phyloP scores from a whole-genome alignment of 2,113 vertebrate genomes.

The Porphyrio hochstetteri region DNA sequence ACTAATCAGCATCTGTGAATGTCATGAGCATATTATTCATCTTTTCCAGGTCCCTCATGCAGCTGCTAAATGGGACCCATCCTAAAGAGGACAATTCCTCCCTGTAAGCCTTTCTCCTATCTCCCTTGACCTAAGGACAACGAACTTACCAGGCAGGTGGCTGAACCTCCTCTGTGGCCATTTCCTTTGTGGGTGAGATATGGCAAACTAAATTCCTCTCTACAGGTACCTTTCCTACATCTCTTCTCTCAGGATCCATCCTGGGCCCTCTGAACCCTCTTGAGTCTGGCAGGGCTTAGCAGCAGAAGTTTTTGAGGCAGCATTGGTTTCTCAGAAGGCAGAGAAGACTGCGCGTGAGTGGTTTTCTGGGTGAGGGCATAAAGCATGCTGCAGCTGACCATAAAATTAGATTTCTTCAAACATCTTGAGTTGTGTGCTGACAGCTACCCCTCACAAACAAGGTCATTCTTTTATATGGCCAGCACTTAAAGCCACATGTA shows the following conservation, averaged over 20 bases:
- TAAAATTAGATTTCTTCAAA: background rate
- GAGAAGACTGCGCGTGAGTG: accelerated
- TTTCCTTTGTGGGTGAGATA: background rate
- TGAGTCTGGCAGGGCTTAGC: background rate
- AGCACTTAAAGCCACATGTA: background rate
- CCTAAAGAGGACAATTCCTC: background rate
- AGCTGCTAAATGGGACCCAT: background rate
- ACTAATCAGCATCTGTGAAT: background rate
- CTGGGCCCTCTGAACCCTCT: background rate
- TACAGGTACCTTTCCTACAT: background rate
- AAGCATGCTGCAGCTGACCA: background rate
- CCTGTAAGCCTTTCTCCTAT: background rate
- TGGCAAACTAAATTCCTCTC: background rate
- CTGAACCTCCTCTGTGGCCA: background rate
- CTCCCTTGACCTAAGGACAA: background rate
- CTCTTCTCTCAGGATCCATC: background rate
- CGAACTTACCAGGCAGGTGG: background rate
- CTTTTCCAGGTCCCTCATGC: background rate
- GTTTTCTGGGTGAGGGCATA: background rate
- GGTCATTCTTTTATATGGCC: background rate
- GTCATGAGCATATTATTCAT: background rate
- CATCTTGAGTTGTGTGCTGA: background rate
- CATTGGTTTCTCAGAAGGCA: background rate
- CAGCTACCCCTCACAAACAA: background rate
- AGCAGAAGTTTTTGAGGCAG: background rate